phyloP scores from a whole-genome alignment of 2,888 invertebrate species.

The Pherbina coryleti region DNA sequence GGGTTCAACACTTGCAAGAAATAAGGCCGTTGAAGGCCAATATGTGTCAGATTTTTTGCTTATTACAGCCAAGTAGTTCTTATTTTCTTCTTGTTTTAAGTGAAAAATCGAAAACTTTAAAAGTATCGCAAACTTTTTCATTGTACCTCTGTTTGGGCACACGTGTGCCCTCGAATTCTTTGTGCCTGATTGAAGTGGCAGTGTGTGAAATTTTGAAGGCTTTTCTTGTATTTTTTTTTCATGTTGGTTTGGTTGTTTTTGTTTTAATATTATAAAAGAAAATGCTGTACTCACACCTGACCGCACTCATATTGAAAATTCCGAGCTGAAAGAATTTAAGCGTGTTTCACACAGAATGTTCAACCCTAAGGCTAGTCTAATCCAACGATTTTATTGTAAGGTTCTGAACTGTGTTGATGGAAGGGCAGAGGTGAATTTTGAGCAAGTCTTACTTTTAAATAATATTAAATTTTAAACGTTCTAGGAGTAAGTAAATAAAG shows the following conservation, averaged over 20 bases:
- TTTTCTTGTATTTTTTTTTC: no score
- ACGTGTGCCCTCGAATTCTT: background rate
- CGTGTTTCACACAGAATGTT: no score
- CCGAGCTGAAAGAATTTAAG: background rate
- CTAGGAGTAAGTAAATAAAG: no score
- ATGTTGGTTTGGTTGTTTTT: background rate
- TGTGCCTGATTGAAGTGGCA: background rate
- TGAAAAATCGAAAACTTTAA: background rate
- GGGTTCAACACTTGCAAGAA: no score
- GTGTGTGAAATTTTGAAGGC: background rate
- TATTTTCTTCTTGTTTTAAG: background rate
- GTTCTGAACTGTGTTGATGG: background rate
- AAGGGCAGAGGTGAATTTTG: background rate
- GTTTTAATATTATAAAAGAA: constrained; percentile 58
- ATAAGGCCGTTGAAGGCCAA: no score
- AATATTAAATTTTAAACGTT: no score
- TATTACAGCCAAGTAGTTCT: no score
- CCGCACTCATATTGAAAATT: constrained; percentile 41
- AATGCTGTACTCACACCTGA: constrained; percentile 61
- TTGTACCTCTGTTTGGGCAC: background rate
- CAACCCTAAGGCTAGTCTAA: no score
- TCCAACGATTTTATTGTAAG: background rate
- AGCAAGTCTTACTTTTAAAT: no score
- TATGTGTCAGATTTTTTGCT: no score
- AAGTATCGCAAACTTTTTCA: background rate